Percentiles rank a stretch among this genome's conserved stretches.
Evolutionary conservation across 1,140 invertebrate species (phyloP).

Genomic region (Lepidurus packardi): DNA sequence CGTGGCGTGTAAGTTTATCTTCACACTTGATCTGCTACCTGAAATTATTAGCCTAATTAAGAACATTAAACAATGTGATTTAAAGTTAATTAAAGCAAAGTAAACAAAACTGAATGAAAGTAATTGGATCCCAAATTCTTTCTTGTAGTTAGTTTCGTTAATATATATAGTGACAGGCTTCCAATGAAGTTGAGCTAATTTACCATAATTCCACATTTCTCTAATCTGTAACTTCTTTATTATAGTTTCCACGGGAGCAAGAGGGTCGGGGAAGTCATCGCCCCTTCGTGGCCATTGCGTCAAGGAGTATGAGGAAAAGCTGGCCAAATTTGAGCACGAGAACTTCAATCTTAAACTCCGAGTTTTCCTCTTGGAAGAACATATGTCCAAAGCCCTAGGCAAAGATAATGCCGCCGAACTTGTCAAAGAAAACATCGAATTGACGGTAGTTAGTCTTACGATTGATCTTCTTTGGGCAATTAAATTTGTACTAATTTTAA

Average conservation of each 20-base stretch:
- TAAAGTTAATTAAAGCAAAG: too few species aligned
- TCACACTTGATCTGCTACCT: neutral
- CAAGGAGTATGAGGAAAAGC: slow-evolving; percentile 84
- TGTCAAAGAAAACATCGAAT: slow-evolving; percentile 67
- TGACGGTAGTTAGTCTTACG: slow-evolving; percentile 54
- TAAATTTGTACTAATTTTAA: slow-evolving; percentile 24
- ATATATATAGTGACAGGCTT: too few species aligned
- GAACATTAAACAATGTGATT: neutral
- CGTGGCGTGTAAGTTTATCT: slow-evolving; percentile 29
- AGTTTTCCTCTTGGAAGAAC: slow-evolving; percentile 85
- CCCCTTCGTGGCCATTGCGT: slow-evolving; percentile 61
- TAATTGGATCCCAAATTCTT: too few species aligned
- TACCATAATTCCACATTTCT: neutral
- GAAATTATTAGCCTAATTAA: neutral
- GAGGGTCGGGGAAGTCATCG: slow-evolving; percentile 42
- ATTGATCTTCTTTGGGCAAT: neutral
- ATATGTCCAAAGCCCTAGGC: slow-evolving; percentile 58
- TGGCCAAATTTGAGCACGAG: slow-evolving; percentile 73
- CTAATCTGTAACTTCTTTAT: neutral
- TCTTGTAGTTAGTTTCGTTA: too few species aligned
- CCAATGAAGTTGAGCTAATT: too few species aligned
- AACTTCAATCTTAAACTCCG: slow-evolving; percentile 86
- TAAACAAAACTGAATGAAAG: too few species aligned
- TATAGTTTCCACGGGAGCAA: neutral
- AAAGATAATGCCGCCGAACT: slow-evolving; percentile 55